Evolutionary conservation across 2,113 vertebrate genomes (phyloP).

Genomic region (human (Homo sapiens)): GRCh38 chr15:35740501-35741000

Average conservation of each 20-base stretch:
- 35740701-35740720: background rate
- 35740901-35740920: background rate
- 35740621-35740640: background rate
- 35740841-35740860: background rate
- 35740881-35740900: slow-evolving; percentile 44
- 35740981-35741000: slow-evolving; percentile 65
- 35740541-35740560: background rate
- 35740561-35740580: background rate
- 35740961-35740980: slow-evolving; percentile 17
- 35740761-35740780: background rate
- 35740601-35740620: slow-evolving; percentile 12
- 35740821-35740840: background rate
- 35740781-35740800: background rate
- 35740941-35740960: slow-evolving; percentile 56
- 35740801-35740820: background rate
- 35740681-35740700: slow-evolving; percentile 10
- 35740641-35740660: background rate
- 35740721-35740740: background rate
- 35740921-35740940: background rate
- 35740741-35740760: background rate
- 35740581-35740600: slow-evolving; percentile 3
- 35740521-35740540: background rate
- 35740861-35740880: slow-evolving; percentile 48
- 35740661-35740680: background rate
- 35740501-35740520: background rate